A percentile compares a stretch with the other conserved stretches of the same genome.
Evolutionary conservation across 2,888 invertebrate genomes (phyloP).

Genomic region (Lithophane socia): DNA sequence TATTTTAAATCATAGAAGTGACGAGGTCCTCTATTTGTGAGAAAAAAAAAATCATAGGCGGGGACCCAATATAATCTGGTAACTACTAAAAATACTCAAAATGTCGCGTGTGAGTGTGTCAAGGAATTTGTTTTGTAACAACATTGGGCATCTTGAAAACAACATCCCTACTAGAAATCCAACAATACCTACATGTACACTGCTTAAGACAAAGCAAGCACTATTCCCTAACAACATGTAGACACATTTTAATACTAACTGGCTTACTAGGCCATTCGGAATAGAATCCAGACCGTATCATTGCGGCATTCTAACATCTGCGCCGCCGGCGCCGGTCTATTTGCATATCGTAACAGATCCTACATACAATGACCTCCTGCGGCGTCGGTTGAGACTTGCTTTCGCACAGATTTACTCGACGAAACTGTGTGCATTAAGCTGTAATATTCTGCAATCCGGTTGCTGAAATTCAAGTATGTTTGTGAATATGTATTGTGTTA

Average conservation of each 20-base stretch:
- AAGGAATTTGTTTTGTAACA: too few species aligned
- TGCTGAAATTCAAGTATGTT: background rate
- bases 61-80: too few species aligned
- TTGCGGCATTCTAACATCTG: constrained; percentile 67
- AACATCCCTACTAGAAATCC: too few species aligned
- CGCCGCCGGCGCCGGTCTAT: constrained; percentile 52
- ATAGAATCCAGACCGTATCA: constrained; percentile 66
- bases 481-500: background rate
- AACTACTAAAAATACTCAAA: too few species aligned
- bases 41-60: too few species aligned
- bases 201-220: background rate
- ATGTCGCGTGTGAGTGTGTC: too few species aligned
- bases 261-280: constrained; percentile 50
- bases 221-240: constrained; percentile 36
- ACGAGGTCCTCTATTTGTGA: too few species aligned
- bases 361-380: constrained; percentile 16
- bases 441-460: background rate
- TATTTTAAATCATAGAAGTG: too few species aligned
- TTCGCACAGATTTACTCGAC: constrained; percentile 23
- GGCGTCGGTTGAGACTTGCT: constrained; percentile 10
- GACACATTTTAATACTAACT: constrained; percentile 53
- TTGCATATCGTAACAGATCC: constrained; percentile 68
- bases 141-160: too few species aligned
- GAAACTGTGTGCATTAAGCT: constrained; percentile 1
- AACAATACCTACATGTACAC: too few species aligned